These are phyloP conservation scores for Melanerpes formicivorus DNA, from an alignment of 2,113 vertebrate species.

Conservation along the genomic window DNA sequence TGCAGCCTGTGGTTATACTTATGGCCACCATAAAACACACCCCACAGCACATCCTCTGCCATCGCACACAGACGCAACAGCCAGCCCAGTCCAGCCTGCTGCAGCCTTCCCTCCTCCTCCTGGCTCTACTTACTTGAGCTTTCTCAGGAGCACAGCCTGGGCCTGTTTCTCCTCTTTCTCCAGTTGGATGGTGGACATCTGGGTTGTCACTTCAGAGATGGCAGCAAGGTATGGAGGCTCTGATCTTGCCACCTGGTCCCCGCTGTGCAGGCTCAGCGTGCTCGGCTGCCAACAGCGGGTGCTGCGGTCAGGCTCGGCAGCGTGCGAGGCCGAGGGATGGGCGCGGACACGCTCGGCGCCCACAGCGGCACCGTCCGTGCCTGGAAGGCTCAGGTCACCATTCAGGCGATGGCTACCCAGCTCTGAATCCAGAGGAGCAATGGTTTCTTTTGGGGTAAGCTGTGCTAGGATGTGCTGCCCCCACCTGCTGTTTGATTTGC, in stretches of 20 bases:
- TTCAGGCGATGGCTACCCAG: background rate
- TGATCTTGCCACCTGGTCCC: background rate
- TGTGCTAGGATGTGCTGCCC: background rate
- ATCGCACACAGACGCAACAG: accelerated
- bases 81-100: background rate
- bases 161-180: conserved; percentile 45
- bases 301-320: background rate
- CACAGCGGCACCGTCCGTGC: background rate
- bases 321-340: background rate
- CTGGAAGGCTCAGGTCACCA: background rate
- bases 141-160: background rate
- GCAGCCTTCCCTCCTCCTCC: background rate
- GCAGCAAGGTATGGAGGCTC: conserved; percentile 10
- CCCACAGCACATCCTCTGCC: background rate
- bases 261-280: accelerated
- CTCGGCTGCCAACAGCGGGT: background rate
- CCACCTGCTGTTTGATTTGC: conserved; percentile 2
- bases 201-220: conserved; percentile 77
- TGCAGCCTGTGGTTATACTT: background rate
- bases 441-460: background rate
- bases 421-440: background rate
- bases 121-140: background rate
- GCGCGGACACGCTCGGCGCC: background rate
- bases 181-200: conserved; percentile 84
- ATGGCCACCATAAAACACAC: accelerated